Evolutionary conservation across 2,797 vertebrate species (phyloP).

Genomic region (Rhinatrema bivittatum): DNA sequence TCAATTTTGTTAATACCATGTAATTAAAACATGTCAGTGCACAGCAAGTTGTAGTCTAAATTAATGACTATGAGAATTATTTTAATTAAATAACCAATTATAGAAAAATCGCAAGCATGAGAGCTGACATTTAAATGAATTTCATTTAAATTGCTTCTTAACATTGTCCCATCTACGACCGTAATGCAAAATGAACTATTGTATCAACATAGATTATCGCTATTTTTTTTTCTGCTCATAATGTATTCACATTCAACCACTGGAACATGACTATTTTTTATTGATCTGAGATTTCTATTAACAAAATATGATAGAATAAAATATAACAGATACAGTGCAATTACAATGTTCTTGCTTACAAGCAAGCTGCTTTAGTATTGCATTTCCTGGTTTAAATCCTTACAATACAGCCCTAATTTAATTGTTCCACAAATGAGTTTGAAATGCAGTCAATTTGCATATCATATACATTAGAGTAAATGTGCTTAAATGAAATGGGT

Average conservation of each 20-base stretch:
- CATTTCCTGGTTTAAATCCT: too few species aligned
- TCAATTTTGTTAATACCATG: slow-evolving; percentile 99
- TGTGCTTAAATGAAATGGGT: too few species aligned
- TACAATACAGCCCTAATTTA: too few species aligned
- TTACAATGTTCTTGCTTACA: slow-evolving; percentile 31
- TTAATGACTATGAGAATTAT: slow-evolving; percentile 99
- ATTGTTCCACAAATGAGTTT: too few species aligned
- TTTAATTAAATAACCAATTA: slow-evolving; percentile 99
- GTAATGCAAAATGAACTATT: slow-evolving; percentile 99
- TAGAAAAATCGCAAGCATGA: slow-evolving; percentile 99
- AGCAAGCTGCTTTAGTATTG: slow-evolving; percentile 20
- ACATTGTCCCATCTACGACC: slow-evolving; percentile 99
- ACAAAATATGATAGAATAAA: slow-evolving; percentile 46
- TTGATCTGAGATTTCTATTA: slow-evolving; percentile 62
- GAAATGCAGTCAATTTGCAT: too few species aligned
- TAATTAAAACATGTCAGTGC: slow-evolving; percentile 99
- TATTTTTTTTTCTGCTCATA: slow-evolving; percentile 81
- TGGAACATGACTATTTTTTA: slow-evolving; percentile 66
- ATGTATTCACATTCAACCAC: slow-evolving; percentile 76
- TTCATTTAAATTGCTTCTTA: slow-evolving; percentile 99
- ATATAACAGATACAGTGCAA: slow-evolving; percentile 42
- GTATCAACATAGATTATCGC: slow-evolving; percentile 98
- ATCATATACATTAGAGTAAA: too few species aligned
- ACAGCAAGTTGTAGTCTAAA: slow-evolving; percentile 99
- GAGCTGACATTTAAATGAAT: slow-evolving; percentile 99